Evolutionary conservation across 2,113 vertebrate genomes (phyloP).

Genomic region (Sinocyclocheilus grahami): DNA sequence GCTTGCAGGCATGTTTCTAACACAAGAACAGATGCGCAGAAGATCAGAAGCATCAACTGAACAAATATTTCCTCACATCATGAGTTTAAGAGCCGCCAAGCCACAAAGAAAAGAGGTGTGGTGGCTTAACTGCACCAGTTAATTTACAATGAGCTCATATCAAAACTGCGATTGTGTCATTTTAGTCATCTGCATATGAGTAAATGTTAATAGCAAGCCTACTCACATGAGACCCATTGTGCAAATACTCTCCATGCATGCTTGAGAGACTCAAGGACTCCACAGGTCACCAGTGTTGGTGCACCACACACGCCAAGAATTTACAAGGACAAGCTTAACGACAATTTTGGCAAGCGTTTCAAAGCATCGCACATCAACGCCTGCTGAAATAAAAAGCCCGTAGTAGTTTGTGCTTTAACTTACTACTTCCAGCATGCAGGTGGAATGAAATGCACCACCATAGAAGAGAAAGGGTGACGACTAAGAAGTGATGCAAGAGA

Average conservation of each 20-base stretch:
- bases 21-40: not conserved
- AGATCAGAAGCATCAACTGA: constrained; percentile 13
- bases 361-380: constrained; percentile 31
- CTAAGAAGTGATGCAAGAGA: not conserved
- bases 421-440: constrained; percentile 61
- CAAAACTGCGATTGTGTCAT: constrained; percentile 21
- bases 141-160: constrained; percentile 41
- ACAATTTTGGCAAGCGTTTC: constrained; percentile 49
- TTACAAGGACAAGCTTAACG: constrained; percentile 32
- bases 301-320: not conserved
- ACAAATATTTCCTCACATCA: constrained; percentile 7
- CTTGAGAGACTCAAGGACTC: constrained; percentile 28
- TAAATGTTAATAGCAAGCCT: constrained; percentile 27
- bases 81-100: not conserved
- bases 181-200: constrained; percentile 16
- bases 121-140: constrained; percentile 20
- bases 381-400: constrained; percentile 32
- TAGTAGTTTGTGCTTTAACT: constrained; percentile 53
- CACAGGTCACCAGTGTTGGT: constrained; percentile 18
- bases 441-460: constrained; percentile 62
- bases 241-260: constrained; percentile 23
- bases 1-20: not conserved
- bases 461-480: not conserved
- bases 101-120: constrained; percentile 21
- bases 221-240: constrained; percentile 17